phyloP scores from a whole-genome alignment of 92 coral and sea anemone genomes.

The Meandrina meandrites region DNA sequence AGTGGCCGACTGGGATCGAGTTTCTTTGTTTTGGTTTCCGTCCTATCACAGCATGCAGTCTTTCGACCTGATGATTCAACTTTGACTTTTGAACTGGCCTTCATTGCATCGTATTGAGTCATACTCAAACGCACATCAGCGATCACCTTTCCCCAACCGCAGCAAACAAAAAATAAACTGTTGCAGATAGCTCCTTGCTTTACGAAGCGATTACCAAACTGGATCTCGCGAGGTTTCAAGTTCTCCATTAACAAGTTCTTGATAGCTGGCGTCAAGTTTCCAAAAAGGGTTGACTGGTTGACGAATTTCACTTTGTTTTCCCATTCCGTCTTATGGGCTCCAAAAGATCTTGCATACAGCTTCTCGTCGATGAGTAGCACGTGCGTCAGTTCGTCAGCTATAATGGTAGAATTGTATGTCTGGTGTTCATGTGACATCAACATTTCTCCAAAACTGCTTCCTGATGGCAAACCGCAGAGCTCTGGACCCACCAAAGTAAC shows the following conservation, averaged over 20 bases:
- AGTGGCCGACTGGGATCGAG: conserved; percentile 63
- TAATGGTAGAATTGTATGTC: conserved; percentile 80
- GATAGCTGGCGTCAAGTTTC: conserved; percentile 55
- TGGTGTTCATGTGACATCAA: conserved; percentile 62
- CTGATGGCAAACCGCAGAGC: conserved; percentile 60
- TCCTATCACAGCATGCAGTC: not conserved
- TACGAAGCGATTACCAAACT: conserved; percentile 78
- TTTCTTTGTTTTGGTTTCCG: not conserved
- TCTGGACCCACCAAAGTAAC: conserved; percentile 77
- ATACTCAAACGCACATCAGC: conserved; percentile 63
- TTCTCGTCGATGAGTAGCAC: conserved; percentile 64
- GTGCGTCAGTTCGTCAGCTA: conserved; percentile 76
- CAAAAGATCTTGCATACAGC: conserved; percentile 62
- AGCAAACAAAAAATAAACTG: conserved; percentile 70
- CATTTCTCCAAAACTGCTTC: conserved; percentile 87
- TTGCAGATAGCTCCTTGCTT: conserved; percentile 76
- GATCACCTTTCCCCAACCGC: conserved; percentile 81
- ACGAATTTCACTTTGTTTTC: conserved; percentile 77
- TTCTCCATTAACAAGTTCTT: conserved; percentile 76
- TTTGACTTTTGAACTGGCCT: conserved; percentile 9
- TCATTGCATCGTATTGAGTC: conserved; percentile 65
- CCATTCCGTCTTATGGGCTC: conserved; percentile 61
- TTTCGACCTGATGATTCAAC: not conserved
- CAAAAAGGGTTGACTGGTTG: conserved; percentile 69
- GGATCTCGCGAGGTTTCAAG: conserved; percentile 64